Evolutionary conservation across 2,113 vertebrate genomes (phyloP), one percentile per base, ranked within the genome.

Genomic region (Rutilus rutilus): DNA sequence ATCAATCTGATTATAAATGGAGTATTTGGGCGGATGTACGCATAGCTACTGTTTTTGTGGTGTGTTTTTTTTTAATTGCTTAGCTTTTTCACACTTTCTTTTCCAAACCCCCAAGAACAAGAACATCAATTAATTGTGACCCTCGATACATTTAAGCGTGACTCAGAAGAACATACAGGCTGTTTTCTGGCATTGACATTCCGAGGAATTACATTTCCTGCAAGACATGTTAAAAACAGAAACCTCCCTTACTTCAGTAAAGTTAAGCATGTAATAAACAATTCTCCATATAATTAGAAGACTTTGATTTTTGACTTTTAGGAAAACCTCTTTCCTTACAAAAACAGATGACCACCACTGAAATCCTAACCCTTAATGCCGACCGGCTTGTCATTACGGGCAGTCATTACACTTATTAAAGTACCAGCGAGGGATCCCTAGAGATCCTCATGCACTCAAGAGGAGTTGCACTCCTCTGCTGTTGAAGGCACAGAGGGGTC

Each of bases 401-500:
- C 6, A 74, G 39, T 25, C 71, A 47, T 42, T 27, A 9, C 42
- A 75, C 73, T 50, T n/a, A 17, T 27, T 75, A 27, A 75, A 75
- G 73, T 47, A 10, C 11, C 42, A 75, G 73, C 12, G 12, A 15
- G 23, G 14, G 71, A 27, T 74, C 71, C 42, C 6, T 15, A 47
- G 39, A 75, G 73, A 75, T 47, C 25, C 54, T 39, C 19, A 74
- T 45, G 5, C 50, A 42, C 23, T 67, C 73, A 59, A 64, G 78
- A 67, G 45, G 33, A 67, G 52, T 52, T 47, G 57, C 47, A 12
- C 47, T 54, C 36, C 17, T 60, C 19, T 78, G 2, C 15, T 45
- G 30, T 59, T 86, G 75, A 83, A 86, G 87, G 36, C 67, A 80
- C 71, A 86, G 79, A 78, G 62, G 57, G 25, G 45, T 73, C 57